Evolutionary conservation across 2,797 vertebrate species (phyloP).

Genomic region (Amblyopsis hoosieri): DNA sequence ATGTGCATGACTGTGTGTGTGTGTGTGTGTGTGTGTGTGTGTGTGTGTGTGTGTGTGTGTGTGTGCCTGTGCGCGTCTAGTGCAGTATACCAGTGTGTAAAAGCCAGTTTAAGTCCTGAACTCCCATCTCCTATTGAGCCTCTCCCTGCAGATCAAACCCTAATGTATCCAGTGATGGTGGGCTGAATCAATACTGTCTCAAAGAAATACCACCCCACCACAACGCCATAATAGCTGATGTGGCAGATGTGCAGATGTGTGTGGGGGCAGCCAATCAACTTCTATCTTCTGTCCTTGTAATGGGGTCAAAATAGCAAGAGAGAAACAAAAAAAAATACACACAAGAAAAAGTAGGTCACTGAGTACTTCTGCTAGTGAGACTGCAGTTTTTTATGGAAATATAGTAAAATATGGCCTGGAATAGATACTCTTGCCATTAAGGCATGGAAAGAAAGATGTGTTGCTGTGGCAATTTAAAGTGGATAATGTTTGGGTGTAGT

Average conservation of each 20-base stretch:
- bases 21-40: conserved; percentile 11
- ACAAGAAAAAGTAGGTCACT: neutral
- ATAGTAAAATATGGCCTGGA: conserved; percentile 1
- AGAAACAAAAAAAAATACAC: neutral
- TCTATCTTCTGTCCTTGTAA: conserved; percentile 11
- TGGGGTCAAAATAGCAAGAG: conserved; percentile 2
- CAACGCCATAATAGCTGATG: conserved; percentile 31
- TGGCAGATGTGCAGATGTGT: conserved; percentile 9
- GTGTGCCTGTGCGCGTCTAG: conserved; percentile 5
- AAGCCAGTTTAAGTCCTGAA: conserved; percentile 11
- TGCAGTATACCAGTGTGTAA: conserved; percentile 6
- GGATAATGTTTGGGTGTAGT: conserved; percentile 37
- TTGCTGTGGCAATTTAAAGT: conserved; percentile 31
- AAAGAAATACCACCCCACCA: conserved; percentile 45
- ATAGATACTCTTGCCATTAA: neutral
- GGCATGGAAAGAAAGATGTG: conserved; percentile 4
- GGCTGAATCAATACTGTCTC: conserved; percentile 67
- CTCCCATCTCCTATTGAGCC: conserved; percentile 30
- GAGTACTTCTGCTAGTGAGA: conserved; percentile 3
- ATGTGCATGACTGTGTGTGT: too few species aligned
- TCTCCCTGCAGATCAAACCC: conserved; percentile 38
- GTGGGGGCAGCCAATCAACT: conserved; percentile 9
- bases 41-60: conserved; percentile 4
- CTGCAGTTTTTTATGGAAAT: conserved; percentile 16
- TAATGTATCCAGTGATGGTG: conserved; percentile 58